Base-by-base conservation (phyloP, 1,140 invertebrate genomes). In the Aphaenogaster ashmeadi region DNA sequence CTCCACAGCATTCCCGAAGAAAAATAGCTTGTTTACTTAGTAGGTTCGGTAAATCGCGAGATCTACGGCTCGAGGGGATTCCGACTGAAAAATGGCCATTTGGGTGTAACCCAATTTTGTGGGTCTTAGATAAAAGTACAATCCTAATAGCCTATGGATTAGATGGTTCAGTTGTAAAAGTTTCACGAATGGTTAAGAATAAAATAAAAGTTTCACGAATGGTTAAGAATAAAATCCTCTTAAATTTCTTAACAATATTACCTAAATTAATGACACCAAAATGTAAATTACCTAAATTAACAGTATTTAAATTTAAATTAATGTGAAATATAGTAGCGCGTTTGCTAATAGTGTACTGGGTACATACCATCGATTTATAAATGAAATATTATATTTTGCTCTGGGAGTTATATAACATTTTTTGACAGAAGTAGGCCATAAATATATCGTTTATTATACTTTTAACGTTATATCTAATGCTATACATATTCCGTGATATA, bases 11-110 rank as follows among this genome's bases (percentile, higher is more conserved):
- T 50, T 47, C n/a, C 7, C 11, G 27, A 75, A n/a, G 41, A 84
- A 74, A 84, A 84, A 84, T 75, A 84, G 69, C 80, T 84, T 84
- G 80, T 84, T 84, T 84, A 75, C 80, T 62, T 50, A 38, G 80
- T 74, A 58, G 67, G 33, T 83, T 60, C 66, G n/a, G 18, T 50
- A 75, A 75, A 84, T 60, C 80, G 69, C n/a, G 27, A 50, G n/a
- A 75, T 84, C 54, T 84, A 75, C 15, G 54, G 7, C 27, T 47
- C 27, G 36, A 18, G 64, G 44, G 56, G 33, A 84, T 75, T 47
- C 33, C 33, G 41, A 7, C 18, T 84, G 69, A 75, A 75, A 75
- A 84, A 84, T 75, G 13, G n/a, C 11, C 41, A 60, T 74, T 83
- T 74, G 67, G 80, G 52, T 27, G 27, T 62, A 50, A 74, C 67